Base-by-base conservation (phyloP, 2,113 vertebrate species). In the Cynocephalus volans region DNA sequence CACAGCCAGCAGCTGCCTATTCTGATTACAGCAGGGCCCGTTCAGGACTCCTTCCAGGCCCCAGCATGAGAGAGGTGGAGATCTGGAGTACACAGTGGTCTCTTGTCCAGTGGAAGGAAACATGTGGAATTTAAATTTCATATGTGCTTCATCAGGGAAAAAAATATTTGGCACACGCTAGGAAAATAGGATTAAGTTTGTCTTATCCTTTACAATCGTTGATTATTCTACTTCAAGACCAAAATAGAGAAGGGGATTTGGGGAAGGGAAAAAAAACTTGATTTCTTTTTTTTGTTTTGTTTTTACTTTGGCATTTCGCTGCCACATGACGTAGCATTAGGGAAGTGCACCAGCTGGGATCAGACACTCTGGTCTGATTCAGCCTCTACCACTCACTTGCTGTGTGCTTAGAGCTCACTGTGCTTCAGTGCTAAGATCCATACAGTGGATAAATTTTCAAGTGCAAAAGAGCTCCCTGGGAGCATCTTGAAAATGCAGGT, bases 161-260 rank as follows among this genome's bases (percentile, higher is more conserved):
- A 92, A 77, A 85, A 64, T 64, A 60, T 89, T 95, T 97, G 94
- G 75, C 90, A 95, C 26, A 70, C 0, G 3, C 28, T 92, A 60
- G 28, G 50, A 79, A 96, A 93, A 70, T 58, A 93, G 23, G 50
- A 84, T 36, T 95, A 69, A 80, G 5, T 60, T 65, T 50, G 15
- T 94, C 67, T 93, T 69, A 79, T 85, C 50, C 64, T 93, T 56
- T 70, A 77, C 2, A 93, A n/a, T 93, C 19, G 24, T 62, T 89
- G 45, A 72, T 96, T 79, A 91, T 75, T 86, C 65, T 76, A 75
- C 28, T n/a, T 93, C 52, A 90, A 94, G 84, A 76, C 23, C 6
- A 41, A 95, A 82, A 65, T 28, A 91, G 24, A 84, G 26, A 93
- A 73, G 10, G 24, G 31, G 76, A 75, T 31, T 54, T 80, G 41